Percentiles rank a stretch among this genome's conserved stretches.
phyloP scores from a whole-genome alignment of 2,113 vertebrate genomes.

The Elachura formosa region DNA sequence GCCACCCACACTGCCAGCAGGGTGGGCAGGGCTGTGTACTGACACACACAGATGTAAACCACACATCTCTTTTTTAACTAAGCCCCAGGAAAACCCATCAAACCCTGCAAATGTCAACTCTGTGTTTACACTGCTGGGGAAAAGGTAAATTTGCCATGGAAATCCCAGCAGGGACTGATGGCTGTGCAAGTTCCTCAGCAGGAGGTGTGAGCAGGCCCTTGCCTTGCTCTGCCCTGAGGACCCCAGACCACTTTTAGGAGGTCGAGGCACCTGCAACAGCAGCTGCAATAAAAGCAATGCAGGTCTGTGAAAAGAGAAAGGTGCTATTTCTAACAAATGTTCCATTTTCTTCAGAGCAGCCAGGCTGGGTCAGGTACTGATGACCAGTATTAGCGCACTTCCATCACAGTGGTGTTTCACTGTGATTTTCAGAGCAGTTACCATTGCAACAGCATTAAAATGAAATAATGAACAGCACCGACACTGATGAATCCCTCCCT shows the following conservation, averaged over 20 bases:
- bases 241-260: background rate
- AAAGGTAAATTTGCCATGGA: conserved; percentile 30
- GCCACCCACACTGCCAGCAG: background rate
- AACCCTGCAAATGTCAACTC: conserved; percentile 49
- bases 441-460: background rate
- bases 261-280: background rate
- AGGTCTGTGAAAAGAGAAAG: background rate
- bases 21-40: background rate
- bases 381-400: background rate
- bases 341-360: background rate
- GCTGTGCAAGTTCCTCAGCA: background rate
- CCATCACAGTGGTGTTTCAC: background rate
- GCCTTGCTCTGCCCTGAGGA: background rate
- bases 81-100: conserved; percentile 26
- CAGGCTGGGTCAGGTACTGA: background rate
- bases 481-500: background rate
- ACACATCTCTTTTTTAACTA: background rate
- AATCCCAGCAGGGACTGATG: background rate
- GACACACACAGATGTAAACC: background rate
- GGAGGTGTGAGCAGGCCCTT: background rate
- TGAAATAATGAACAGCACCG: background rate
- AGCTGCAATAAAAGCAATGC: background rate
- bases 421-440: background rate
- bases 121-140: conserved; percentile 1
- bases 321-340: background rate